Base-by-base conservation (phyloP, 2,888 invertebrate genomes). In the Cerastis leucographa region DNA sequence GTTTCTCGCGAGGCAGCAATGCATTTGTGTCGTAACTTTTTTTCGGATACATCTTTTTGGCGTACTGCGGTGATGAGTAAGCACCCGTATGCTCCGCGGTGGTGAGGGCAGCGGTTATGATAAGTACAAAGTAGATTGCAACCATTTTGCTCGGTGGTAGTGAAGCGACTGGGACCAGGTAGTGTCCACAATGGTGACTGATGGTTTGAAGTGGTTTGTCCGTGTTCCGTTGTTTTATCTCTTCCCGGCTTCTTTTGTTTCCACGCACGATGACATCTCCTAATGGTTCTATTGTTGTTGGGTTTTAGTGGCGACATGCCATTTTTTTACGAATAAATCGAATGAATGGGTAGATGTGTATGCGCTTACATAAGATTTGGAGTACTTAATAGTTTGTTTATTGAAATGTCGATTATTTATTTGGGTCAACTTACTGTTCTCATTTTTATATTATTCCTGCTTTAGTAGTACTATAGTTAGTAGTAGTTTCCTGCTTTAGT, bases 1-100 rank as follows among this genome's bases (percentile, higher is more conserved):
- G 89, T 56, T 93, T 94, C 54, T 96, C 96, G 29, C 92, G 90
- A 0, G 96, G 96, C 2, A 96, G 87, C n/a, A 96, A 80, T 1
- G 90, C 91, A 78, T 93, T 95, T 0, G 92, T 89, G 8, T 96
- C 95, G 69, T 91, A 93, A 22, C 89, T 89, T 86, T 93, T 95
- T 1, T 93, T 94, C 0, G 96, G 96, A 80, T 93, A 96, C 94
- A 96, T 94, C 80, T 96, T 96, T 90, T 97, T 97, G 22, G 97
- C 97, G 87, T 97, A 97, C 59, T 97, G 97, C 0, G 97, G 97
- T 0, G 97, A 97, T 0, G 97, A 97, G 70, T 97, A 97, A 2
- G 97, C 97, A n/a, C 97, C 97, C 1, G 94, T 92, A 89, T 97
- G 97, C 78, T 96, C 95, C 0, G 93, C 92, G 12, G 91, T 76